phyloP scores from a whole-genome alignment of 2,888 invertebrate genomes.

The Fragum fragum region DNA sequence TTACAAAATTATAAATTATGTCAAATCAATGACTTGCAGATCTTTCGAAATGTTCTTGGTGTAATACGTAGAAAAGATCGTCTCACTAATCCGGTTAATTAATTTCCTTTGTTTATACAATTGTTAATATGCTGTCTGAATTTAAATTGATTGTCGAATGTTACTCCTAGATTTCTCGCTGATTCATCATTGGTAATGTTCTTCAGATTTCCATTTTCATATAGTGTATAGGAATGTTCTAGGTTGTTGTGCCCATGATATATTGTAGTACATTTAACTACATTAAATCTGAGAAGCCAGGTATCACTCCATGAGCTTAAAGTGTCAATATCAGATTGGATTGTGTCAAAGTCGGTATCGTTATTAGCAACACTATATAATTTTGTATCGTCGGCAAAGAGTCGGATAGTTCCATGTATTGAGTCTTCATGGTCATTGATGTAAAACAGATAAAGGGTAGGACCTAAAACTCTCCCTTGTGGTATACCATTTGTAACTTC shows the following conservation, averaged over 20 bases:
- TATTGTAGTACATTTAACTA: conserved; percentile 4
- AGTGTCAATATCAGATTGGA: conserved; percentile 22
- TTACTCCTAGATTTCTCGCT: conserved; percentile 27
- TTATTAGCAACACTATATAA: not conserved
- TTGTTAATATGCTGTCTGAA: conserved; percentile 38
- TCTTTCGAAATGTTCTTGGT: conserved; percentile 30
- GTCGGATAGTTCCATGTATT: not conserved
- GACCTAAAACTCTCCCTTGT: conserved; percentile 55
- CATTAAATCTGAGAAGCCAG: conserved; percentile 25
- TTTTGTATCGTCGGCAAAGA: conserved; percentile 58
- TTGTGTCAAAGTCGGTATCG: not conserved
- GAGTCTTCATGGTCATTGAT: conserved; percentile 46
- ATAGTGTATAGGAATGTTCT: not conserved
- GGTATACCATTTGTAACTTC: conserved; percentile 50
- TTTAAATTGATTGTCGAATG: conserved; percentile 38
- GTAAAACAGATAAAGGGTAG: conserved; percentile 34
- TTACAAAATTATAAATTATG: conserved; percentile 35
- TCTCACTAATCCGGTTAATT: conserved; percentile 23
- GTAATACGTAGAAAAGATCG: conserved; percentile 35
- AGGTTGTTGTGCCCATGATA: conserved; percentile 20
- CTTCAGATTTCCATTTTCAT: conserved; percentile 23
- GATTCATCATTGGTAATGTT: not conserved
- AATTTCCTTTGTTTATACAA: conserved; percentile 42
- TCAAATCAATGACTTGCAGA: conserved; percentile 29
- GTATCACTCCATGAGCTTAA: conserved; percentile 20